Base-by-base conservation (phyloP, 2,113 vertebrate species). In the Lipophrys pholis region DNA sequence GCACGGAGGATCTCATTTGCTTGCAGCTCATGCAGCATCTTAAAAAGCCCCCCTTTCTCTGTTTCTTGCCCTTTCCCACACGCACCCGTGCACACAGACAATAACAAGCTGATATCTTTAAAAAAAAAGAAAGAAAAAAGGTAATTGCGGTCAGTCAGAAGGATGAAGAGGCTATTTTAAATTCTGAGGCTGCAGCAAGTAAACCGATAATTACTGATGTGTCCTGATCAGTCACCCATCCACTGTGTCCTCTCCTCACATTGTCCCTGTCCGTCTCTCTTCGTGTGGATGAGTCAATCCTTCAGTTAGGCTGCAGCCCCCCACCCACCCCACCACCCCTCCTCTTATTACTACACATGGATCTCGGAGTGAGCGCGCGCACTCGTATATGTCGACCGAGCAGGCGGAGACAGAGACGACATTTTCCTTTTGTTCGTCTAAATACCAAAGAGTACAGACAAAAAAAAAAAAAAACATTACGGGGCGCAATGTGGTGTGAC, bases 401-500 rank as follows among this genome's bases (percentile, higher is more conserved):
- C 38, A 41, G 58, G 51, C 41, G 35, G 59, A 50, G 68, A 67
- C 59, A 55, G 49, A 46, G 10, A 7, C 63, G 7, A 17, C 36
- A 8, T 53, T 60, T 74, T 59, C 41, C 61, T 71, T 84, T 79
- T 80, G 68, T 82, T 83, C 56, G 80, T 81, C 86, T 83, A 84
- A 84, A 90, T 84, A 74, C 60, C 57, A 76, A 5, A 16, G 57
- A 61, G 74, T 65, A 55, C 74, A 73, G 68, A 79, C 65, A 69
- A 55, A 61, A 79, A 73, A 57, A 82, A 30, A 2, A 30, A 30
- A 30, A 77, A 69, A 11, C 74, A 87, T 89, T 78, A 90, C 17
- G 15, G 69, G 58, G 73, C 3, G 43, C 83, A 85, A 85, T 86
- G 85, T 87, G 81, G 74, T 69, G 69, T 86, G 77, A 81, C 77